Conservation (phyloP, 2,888 invertebrate species). For the Julus scanicus region DNA sequence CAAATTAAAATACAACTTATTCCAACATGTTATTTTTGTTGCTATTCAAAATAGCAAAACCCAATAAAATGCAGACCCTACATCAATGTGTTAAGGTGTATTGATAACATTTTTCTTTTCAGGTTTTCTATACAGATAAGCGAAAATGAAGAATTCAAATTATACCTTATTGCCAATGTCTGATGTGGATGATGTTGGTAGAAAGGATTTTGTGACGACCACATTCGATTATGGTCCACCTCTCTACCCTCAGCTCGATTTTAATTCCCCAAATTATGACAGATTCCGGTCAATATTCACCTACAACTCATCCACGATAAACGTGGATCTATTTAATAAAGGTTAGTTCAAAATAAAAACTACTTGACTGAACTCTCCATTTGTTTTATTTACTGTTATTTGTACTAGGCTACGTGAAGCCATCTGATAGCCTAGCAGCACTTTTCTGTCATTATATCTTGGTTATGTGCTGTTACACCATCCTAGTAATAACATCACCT, state of each 20-base stretch:
- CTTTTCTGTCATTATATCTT: constrained; percentile 12
- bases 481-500: constrained; percentile 49
- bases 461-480: constrained; percentile 34
- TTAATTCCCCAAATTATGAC: not conserved
- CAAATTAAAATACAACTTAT: too few relatives aligned
- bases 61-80: too few relatives aligned
- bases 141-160: not conserved
- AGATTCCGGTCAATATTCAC: constrained; percentile 47
- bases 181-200: not conserved
- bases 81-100: too few relatives aligned
- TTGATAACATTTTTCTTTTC: not conserved
- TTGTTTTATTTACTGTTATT: too few relatives aligned
- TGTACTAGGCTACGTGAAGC: not conserved
- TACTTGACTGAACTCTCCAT: not conserved
- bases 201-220: not conserved
- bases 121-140: not conserved
- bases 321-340: constrained; percentile 47
- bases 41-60: too few relatives aligned
- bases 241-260: not conserved
- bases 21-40: too few relatives aligned
- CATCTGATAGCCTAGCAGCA: not conserved
- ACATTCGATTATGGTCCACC: constrained; percentile 47
- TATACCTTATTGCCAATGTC: constrained; percentile 40
- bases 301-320: constrained; percentile 34
- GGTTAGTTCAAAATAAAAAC: not conserved